phyloP scores from a whole-genome alignment of 2,888 invertebrate species.

The Leucania comma region DNA sequence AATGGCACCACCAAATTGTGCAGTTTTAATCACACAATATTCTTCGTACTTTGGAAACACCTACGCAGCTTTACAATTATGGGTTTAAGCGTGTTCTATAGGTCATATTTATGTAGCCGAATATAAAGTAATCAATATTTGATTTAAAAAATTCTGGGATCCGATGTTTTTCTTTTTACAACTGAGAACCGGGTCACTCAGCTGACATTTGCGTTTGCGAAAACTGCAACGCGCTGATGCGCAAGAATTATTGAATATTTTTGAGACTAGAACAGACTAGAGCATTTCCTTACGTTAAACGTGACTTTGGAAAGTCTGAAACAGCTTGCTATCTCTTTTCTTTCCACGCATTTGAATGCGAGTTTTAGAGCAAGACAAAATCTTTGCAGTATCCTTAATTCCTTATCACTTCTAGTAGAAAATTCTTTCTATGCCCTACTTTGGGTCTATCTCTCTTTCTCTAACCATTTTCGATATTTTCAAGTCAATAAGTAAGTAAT shows the following conservation, averaged over 20 bases:
- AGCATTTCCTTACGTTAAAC: neutral
- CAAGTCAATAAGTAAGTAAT: too few relatives aligned
- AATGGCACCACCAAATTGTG: conserved; percentile 58
- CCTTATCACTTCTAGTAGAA: neutral
- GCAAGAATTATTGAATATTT: conserved; percentile 8
- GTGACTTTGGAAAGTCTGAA: neutral
- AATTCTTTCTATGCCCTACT: too few relatives aligned
- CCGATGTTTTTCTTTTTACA: conserved; percentile 19
- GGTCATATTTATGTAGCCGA: conserved; percentile 9
- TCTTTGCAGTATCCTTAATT: neutral
- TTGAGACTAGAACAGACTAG: neutral
- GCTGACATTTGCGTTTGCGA: conserved; percentile 40
- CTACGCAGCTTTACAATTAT: neutral
- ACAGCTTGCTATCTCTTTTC: conserved; percentile 2
- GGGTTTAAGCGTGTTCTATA: neutral
- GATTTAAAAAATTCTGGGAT: neutral
- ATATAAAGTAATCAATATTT: conserved; percentile 1
- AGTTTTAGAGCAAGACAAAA: conserved; percentile 13
- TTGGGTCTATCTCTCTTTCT: neutral
- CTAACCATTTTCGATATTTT: neutral
- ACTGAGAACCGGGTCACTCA: neutral
- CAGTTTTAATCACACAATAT: conserved; percentile 9
- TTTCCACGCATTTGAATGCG: neutral
- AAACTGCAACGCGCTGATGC: conserved; percentile 35
- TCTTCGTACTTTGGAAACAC: conserved; percentile 12